Evolutionary conservation across 2,113 vertebrate species (phyloP).

Genomic region (Trematomus loennbergii): DNA sequence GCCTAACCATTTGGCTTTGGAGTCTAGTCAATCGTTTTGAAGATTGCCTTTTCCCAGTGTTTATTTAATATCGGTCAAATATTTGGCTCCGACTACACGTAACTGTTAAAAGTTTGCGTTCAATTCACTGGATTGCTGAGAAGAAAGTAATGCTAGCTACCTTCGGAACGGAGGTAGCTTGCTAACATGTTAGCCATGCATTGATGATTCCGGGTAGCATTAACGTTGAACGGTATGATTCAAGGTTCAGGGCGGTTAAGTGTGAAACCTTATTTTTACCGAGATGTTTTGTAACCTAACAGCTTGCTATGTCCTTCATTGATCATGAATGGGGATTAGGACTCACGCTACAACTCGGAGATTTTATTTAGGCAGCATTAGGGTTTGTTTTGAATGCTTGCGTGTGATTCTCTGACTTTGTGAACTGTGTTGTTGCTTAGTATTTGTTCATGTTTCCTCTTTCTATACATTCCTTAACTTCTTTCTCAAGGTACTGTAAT

Average conservation of each 20-base stretch:
- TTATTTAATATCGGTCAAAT: neutral
- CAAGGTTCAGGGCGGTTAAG: neutral
- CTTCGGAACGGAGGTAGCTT: neutral
- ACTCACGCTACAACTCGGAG: neutral
- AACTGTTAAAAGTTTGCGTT: fast-evolving
- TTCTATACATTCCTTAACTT: slow-evolving; percentile 81
- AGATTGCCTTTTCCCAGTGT: fast-evolving
- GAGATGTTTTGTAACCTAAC: neutral
- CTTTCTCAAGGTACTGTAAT: slow-evolving; percentile 94
- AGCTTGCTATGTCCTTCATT: fast-evolving
- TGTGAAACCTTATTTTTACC: neutral
- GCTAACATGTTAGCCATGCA: slow-evolving; percentile 10
- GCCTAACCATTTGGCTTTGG: neutral
- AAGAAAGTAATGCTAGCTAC: neutral
- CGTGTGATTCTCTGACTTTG: too few relatives aligned
- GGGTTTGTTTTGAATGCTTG: neutral
- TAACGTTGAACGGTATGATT: neutral
- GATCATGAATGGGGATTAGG: neutral
- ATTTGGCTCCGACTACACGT: neutral
- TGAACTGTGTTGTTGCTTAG: neutral
- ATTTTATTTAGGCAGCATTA: neutral
- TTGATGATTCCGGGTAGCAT: too few relatives aligned
- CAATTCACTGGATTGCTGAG: neutral
- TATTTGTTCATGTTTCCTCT: neutral
- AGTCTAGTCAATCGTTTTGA: fast-evolving